Base-by-base conservation (phyloP, 2,797 vertebrate species). In the Garrulus glandarius region DNA sequence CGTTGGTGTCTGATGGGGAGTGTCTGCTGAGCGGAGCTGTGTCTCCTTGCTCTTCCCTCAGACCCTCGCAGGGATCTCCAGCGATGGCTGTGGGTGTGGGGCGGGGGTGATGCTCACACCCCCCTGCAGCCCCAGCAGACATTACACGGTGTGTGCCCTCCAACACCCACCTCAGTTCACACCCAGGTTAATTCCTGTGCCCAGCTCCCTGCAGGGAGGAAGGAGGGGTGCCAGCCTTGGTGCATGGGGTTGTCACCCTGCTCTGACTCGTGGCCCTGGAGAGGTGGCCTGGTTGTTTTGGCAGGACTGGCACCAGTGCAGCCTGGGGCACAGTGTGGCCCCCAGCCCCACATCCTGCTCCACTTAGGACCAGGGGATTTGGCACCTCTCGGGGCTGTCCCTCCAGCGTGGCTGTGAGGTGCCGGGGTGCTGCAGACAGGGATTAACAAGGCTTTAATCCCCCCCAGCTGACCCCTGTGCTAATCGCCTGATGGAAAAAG, bases 401-500 rank as follows among this genome's bases (percentile, higher is more conserved):
- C 52, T 20, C 5, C 4, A 3, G 76, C 14, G 0, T 2, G 57
- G 41, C 79, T 12, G 26, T 0, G 52, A 80, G 82, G 92, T 87
- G 93, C 93, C 0, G 4, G 84, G 88, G 78, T 57, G 87, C 72
- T 52, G 91, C 95, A 65, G 91, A 12, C 20, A 1, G 34, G 49
- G 39, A 78, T 91, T 86, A 88, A 67, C 46, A 19, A 44, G 92
- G 57, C 90, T 94, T 86, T 87, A 86, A 93, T 92, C 95, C 69
- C 36, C 50, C 92, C 52, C 37, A 5, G 36, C 56, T 81, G 87
- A 90, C 87, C 95, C 84, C 82, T 5, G 74, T 24, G 92, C 95
- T 95, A 92, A 96, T 96, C 71, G 15, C 65, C 93, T 65, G 29
- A 50, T 92, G 96, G 96, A 93, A 94, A 94, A 87, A 93, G 91